These are phyloP conservation scores for Ceyx margarethae DNA, from an alignment of 2,113 vertebrate species.

Conservation along the genomic window DNA sequence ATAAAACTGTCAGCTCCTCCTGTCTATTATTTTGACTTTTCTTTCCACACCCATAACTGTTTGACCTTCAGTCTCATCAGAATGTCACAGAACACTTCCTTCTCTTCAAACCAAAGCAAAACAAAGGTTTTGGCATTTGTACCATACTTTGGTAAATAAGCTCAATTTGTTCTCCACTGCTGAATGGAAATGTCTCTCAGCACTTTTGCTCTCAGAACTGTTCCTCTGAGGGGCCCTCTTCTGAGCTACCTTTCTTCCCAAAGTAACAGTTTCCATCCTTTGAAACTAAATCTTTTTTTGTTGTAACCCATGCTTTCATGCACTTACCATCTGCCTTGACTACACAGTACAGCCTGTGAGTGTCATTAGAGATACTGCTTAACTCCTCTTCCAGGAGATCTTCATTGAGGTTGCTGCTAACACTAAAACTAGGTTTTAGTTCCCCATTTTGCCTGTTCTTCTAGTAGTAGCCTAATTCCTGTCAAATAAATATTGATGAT, in stretches of 20 bases:
- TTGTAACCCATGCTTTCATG: neutral
- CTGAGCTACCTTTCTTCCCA: neutral
- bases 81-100: neutral
- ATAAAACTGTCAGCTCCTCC: neutral
- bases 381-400: neutral
- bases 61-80: neutral
- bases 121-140: neutral
- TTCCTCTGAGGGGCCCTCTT: neutral
- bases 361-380: neutral
- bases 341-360: neutral
- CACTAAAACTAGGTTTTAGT: neutral
- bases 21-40: slow-evolving; percentile 15
- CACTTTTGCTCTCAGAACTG: neutral
- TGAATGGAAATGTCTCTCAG: neutral
- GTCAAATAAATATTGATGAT: neutral
- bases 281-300: neutral
- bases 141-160: neutral
- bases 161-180: neutral
- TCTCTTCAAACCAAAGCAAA: slow-evolving; percentile 9
- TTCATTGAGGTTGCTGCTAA: neutral
- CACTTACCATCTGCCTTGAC: neutral
- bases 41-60: neutral
- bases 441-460: neutral
- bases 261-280: neutral
- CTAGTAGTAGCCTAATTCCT: neutral